Evolutionary conservation across 1,140 invertebrate genomes (phyloP), one percentile per base, ranked within the genome.

Genomic region (Plutomurus gul): DNA sequence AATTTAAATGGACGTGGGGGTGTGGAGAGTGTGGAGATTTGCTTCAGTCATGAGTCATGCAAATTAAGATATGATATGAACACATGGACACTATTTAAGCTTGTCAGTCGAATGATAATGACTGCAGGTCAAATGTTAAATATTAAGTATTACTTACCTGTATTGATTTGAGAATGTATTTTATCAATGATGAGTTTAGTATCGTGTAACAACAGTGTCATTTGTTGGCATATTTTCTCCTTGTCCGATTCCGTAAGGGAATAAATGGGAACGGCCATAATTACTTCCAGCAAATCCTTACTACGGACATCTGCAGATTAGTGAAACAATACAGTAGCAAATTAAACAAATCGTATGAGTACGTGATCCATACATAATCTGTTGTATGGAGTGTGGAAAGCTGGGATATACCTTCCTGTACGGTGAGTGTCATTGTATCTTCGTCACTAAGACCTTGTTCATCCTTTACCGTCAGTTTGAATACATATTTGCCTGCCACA

Each of bases 391-490:
- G 1, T 5, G 25, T 22, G 6, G 8, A 22, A 6, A 51, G 18
- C 18, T 36, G n/a, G n/a, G n/a, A 80, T 81, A 83, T 86, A 91
- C 91, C 90, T 83, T 91, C 88, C 86, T 95, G 94, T 0, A 98
- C 93, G 85, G 93, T 93, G 7, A 98, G 89, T 51, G 92, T 94
- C 5, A 94, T 93, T 7, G 92, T 93, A 85, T 97, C 95, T 18
- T 91, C 90, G 83, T 90, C 91, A 0, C 89, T 91, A 13, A 94
- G 87, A 3, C 95, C 96, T 87, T 97, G 95, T 76, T 94, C 93
- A 87, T 98, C 96, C 46, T 89, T 92, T 4, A 98, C 95, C 76
- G 92, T 95, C 36, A 98, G 87, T 84, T 91, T 92, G 84, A 97
- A 98, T 0, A 95, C 90, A 84, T 98, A 98, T 81, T 92, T 90